Percentiles rank a stretch among this genome's conserved stretches.
phyloP scores from a whole-genome alignment of 2,888 invertebrate genomes.

The Melanostoma mellinum region DNA sequence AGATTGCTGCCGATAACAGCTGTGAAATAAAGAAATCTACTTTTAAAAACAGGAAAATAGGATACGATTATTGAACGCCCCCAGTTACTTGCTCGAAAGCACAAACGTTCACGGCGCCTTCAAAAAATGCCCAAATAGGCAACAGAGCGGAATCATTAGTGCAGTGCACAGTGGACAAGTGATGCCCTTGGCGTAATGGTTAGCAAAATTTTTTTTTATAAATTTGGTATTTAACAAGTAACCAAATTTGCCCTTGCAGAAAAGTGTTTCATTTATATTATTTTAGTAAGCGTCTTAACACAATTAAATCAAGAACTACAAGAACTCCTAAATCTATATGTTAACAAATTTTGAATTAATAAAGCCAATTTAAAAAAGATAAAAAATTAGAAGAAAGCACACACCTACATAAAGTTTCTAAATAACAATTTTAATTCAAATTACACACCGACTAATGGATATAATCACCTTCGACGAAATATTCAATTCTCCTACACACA shows the following conservation, averaged over 20 bases:
- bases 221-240: neutral
- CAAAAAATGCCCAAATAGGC: no score
- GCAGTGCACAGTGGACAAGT: no score
- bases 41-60: no score
- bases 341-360: conserved; percentile 1
- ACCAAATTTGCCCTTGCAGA: conserved; percentile 34
- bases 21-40: no score
- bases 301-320: conserved; percentile 34
- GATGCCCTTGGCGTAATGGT: no score
- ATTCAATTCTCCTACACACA: conserved; percentile 34
- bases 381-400: no score
- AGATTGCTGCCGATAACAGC: no score
- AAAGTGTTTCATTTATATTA: conserved; percentile 5
- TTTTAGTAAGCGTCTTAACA: conserved; percentile 52
- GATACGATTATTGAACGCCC: no score
- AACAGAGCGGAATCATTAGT: no score
- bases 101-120: no score
- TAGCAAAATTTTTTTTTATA: neutral
- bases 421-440: conserved; percentile 39
- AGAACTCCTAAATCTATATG: conserved; percentile 31
- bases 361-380: conserved; percentile 1
- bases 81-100: no score
- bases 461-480: conserved; percentile 38
- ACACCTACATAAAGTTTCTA: neutral
- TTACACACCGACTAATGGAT: conserved; percentile 54